Conservation (phyloP, 2,113 vertebrate species). For the Oxygymnocypris stewartii region DNA sequence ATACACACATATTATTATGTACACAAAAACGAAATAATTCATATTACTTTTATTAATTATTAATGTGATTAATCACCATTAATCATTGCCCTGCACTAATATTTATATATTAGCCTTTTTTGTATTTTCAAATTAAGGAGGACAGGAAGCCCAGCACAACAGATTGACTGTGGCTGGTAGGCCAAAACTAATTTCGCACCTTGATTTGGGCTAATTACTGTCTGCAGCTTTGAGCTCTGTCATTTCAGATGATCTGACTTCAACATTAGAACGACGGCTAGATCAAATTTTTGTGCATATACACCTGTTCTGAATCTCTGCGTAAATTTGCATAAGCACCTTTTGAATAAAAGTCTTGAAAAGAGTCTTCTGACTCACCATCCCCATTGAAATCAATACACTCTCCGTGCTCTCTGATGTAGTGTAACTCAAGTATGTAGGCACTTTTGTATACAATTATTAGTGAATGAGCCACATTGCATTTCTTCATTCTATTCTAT, state of each 20-base stretch:
- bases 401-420: background rate
- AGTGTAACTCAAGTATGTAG: background rate
- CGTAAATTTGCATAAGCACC: background rate
- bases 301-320: background rate
- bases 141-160: conserved; percentile 10
- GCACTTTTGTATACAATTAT: background rate
- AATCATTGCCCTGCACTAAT: no score
- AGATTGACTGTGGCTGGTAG: background rate
- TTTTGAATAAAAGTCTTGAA: background rate
- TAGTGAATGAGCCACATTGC: background rate
- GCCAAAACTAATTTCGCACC: background rate
- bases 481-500: background rate
- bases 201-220: conserved; percentile 8
- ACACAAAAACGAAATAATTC: no score
- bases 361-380: background rate
- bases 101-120: background rate
- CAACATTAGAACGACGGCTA: background rate
- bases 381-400: background rate
- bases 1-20: no score
- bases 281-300: background rate
- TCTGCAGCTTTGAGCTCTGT: background rate
- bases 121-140: background rate
- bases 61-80: no score
- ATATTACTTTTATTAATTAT: no score
- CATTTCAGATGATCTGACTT: background rate